These are phyloP conservation scores for Phoxinus phoxinus DNA, from an alignment of 2,113 vertebrate genomes.

Conservation along the genomic window DNA sequence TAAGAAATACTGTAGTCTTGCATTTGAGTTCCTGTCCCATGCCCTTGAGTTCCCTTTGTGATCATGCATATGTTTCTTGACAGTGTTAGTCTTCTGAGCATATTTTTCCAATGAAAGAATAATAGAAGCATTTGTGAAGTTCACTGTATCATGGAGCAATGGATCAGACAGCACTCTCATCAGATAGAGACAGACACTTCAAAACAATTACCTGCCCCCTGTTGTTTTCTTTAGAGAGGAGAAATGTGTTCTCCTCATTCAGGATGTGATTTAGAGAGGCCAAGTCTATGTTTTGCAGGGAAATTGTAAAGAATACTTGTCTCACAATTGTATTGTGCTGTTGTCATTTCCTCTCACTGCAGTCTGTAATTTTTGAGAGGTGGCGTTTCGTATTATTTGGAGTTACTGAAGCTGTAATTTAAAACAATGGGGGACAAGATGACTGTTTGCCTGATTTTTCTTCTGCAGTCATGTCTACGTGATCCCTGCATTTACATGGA, in stretches of 20 bases:
- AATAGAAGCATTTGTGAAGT: background rate
- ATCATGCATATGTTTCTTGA: background rate
- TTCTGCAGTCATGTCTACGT: slow-evolving; percentile 70
- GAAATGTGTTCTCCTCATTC: slow-evolving; percentile 22
- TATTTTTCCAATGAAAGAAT: background rate
- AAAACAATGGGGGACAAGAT: slow-evolving; percentile 9
- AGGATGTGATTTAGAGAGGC: slow-evolving; percentile 7
- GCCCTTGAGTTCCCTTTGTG: background rate
- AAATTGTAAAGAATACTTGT: slow-evolving; percentile 31
- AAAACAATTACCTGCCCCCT: slow-evolving; percentile 43
- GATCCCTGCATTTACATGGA: slow-evolving; percentile 77
- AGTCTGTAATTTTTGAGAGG: slow-evolving; percentile 25
- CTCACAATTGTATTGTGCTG: slow-evolving; percentile 15
- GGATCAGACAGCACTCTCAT: background rate
- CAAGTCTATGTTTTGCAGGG: slow-evolving; percentile 4
- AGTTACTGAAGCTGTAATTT: slow-evolving; percentile 44
- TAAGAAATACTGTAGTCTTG: background rate
- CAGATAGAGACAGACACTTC: slow-evolving; percentile 33
- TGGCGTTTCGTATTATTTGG: slow-evolving; percentile 27
- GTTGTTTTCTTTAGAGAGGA: slow-evolving; percentile 4
- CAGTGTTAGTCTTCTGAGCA: background rate
- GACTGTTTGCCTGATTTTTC: slow-evolving; percentile 34
- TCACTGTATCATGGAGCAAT: background rate
- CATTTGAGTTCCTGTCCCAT: background rate
- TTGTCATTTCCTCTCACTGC: slow-evolving; percentile 18